A percentile compares a stretch with the other conserved stretches of the same genome.
These are phyloP conservation scores for Pachymerium ferrugineum DNA, from an alignment of 2,888 invertebrate genomes.

Conservation along the genomic window DNA sequence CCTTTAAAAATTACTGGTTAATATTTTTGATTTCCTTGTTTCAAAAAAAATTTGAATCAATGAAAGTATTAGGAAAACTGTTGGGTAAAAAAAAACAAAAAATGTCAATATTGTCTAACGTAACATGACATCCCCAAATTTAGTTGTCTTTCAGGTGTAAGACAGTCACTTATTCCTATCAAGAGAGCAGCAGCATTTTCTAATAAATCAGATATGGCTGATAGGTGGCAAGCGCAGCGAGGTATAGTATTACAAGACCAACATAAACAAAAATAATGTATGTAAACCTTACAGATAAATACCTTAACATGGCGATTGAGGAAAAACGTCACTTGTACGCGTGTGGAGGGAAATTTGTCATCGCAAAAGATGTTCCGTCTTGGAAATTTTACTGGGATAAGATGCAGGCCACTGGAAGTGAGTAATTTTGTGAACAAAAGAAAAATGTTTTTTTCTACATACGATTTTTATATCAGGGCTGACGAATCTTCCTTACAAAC, in stretches of 20 bases:
- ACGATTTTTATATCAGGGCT: no score
- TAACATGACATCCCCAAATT: background rate
- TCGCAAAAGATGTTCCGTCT: background rate
- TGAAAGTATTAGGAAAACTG: background rate
- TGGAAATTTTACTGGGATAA: background rate
- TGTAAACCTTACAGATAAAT: background rate
- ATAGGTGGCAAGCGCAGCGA: background rate
- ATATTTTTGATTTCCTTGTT: background rate
- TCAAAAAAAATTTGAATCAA: background rate
- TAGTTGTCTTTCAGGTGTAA: background rate
- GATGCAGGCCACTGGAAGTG: background rate
- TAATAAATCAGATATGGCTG: background rate
- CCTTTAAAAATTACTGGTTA: no score
- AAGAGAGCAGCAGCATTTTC: background rate
- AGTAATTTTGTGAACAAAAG: no score
- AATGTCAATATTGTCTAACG: background rate
- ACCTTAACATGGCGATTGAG: background rate
- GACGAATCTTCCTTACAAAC: no score
- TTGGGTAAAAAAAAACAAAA: background rate
- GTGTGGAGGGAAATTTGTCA: slow-evolving; percentile 1
- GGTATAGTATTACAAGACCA: background rate
- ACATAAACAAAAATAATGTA: background rate
- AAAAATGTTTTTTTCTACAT: no score
- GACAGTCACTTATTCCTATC: no score
- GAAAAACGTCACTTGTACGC: background rate